phyloP scores from a whole-genome alignment of 2,888 invertebrate species.

The Scaptomyza caliginosa region DNA sequence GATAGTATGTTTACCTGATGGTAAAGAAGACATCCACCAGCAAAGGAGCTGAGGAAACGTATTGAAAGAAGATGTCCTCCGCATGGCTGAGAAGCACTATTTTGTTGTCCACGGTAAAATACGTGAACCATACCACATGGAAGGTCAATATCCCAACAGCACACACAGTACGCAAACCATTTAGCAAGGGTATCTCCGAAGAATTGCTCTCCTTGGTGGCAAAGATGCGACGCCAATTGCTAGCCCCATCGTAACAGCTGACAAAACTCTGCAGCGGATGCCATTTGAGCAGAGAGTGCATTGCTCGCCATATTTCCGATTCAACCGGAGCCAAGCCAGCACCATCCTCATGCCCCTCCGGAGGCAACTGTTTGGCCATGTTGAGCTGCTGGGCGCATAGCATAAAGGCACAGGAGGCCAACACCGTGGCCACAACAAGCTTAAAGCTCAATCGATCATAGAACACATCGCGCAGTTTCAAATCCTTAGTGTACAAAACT shows the following conservation, averaged over 20 bases:
- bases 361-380: slow-evolving; percentile 40
- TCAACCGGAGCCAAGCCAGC: slow-evolving; percentile 62
- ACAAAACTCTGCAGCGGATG: slow-evolving; percentile 67
- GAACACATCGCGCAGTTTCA: slow-evolving; percentile 78
- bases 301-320: slow-evolving; percentile 57
- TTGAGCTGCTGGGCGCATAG: slow-evolving; percentile 67
- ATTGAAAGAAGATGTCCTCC: slow-evolving; percentile 81
- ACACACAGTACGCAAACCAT: slow-evolving; percentile 83
- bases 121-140: slow-evolving; percentile 84
- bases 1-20: slow-evolving; percentile 74
- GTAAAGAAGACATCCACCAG: slow-evolving; percentile 84
- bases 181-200: slow-evolving; percentile 82
- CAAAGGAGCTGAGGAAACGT: slow-evolving; percentile 82
- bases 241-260: slow-evolving; percentile 81
- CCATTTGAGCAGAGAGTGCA: slow-evolving; percentile 58
- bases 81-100: slow-evolving; percentile 81
- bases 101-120: slow-evolving; percentile 83
- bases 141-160: slow-evolving; percentile 83
- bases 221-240: slow-evolving; percentile 75
- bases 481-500: slow-evolving; percentile 82
- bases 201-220: slow-evolving; percentile 60
- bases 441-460: slow-evolving; percentile 78
- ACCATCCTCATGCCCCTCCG: slow-evolving; percentile 15
- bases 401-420: slow-evolving; percentile 72
- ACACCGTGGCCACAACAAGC: slow-evolving; percentile 67